Evolutionary conservation across 2,113 vertebrate genomes (phyloP), one percentile per base, ranked within the genome.

Genomic region (Phalacrocorax brasilianus): DNA sequence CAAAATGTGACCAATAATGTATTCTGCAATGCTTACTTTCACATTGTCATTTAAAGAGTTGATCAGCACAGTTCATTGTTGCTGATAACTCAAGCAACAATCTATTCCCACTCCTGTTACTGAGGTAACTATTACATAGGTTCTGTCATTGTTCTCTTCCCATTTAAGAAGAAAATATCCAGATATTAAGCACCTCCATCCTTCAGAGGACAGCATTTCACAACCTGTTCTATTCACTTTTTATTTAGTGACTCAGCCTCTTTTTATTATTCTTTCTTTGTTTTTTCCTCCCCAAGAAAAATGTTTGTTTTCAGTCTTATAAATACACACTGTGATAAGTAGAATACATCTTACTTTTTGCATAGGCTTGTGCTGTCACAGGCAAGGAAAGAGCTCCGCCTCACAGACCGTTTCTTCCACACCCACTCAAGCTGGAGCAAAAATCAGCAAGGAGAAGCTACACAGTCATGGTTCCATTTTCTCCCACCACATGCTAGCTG

Each of bases 291-390:
- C 17, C 7, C 28, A 19, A 38, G 58, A 38, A 81, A 61, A 56
- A 5, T 23, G 7, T 68, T 67, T 1, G 1, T 15, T 82, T 83
- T 72, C 21, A 35, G 18, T 59, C 27, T 70, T 50, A 38, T 10
- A 27, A 0, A 1, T 15, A 8, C 8, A 82, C 20, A 38, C 1
- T 1, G 11, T 27, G 14, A 11, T 53, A 62, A 79, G 23, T 58
- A 7, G 17, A 75, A 66, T 49, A 26, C 23, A 66, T 3, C 6
- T 45, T 49, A 33, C 3, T 22, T 77, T 79, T 47, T 71, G 6
- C 30, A 75, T 22, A 28, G 11, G 26, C 3, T 66, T 91, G 72
- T 93, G 9, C 44, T 76, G 17, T 59, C 17, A 47, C 20, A 47
- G 62, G 11, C 12, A 73, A 26, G 13, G 22, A 45, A 45, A 63